Percentiles rank a stretch among this genome's conserved stretches.
phyloP scores from a whole-genome alignment of 2,113 vertebrate genomes.

The Semnopithecus entellus region DNA sequence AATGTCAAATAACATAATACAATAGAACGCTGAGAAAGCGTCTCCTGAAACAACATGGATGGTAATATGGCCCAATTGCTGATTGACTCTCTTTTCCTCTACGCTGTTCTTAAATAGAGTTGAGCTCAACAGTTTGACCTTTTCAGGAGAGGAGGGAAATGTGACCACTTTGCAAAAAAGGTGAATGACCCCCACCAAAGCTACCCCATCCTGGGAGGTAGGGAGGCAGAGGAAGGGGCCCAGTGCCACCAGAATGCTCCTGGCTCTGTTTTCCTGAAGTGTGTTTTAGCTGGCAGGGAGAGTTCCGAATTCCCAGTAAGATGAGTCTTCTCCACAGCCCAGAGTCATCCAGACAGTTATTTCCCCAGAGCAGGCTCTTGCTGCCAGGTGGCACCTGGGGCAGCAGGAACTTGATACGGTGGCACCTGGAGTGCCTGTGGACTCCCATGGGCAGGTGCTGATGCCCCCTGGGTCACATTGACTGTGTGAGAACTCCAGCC shows the following conservation, averaged over 20 bases:
- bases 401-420: rapidly evolving
- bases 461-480: rapidly evolving
- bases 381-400: neutral
- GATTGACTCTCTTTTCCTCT: neutral
- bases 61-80: neutral
- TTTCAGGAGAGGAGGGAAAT: neutral
- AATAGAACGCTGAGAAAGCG: neutral
- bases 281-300: neutral
- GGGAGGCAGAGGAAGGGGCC: neutral
- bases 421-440: rapidly evolving
- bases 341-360: rapidly evolving
- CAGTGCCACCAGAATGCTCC: rapidly evolving
- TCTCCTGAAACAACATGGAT: rapidly evolving
- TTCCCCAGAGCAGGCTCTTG: neutral
- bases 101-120: neutral
- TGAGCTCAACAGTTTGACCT: neutral
- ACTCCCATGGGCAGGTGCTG: rapidly evolving
- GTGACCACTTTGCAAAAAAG: neutral
- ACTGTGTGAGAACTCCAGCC: neutral
- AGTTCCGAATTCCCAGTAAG: neutral
- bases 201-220: neutral
- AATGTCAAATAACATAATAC: neutral
- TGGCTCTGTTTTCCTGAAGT: neutral
- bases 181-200: rapidly evolving
- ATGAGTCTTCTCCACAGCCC: rapidly evolving